phyloP scores from a whole-genome alignment of 2,113 vertebrate genomes.

The Pelodiscus sinensis region DNA sequence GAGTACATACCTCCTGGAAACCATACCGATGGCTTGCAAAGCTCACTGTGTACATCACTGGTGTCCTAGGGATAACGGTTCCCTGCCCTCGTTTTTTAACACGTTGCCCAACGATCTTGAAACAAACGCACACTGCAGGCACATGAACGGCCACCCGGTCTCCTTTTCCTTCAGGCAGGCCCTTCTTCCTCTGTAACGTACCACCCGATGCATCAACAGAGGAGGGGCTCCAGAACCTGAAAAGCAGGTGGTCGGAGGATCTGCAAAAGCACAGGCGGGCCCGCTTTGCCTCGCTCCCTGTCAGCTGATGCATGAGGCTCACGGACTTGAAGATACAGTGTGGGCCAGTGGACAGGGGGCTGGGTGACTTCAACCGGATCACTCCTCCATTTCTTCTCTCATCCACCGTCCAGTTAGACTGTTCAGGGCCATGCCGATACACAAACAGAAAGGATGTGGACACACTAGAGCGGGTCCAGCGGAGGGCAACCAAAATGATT shows the following conservation, averaged over 20 bases:
- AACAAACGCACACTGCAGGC: constrained; percentile 26
- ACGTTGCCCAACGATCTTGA: constrained; percentile 45
- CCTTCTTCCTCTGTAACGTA: neutral
- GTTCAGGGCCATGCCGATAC: neutral
- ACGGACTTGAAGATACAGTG: neutral
- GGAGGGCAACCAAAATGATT: no score
- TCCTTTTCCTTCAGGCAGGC: neutral
- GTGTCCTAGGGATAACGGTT: constrained; percentile 25
- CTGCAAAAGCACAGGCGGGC: neutral
- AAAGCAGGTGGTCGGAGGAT: neutral
- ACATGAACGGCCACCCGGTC: constrained; percentile 23
- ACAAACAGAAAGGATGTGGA: neutral
- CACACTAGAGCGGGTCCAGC: no score
- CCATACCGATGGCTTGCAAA: constrained; percentile 34
- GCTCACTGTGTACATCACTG: constrained; percentile 41
- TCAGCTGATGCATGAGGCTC: neutral
- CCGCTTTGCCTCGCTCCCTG: neutral
- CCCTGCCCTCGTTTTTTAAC: constrained; percentile 39
- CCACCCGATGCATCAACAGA: neutral
- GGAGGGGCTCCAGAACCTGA: neutral
- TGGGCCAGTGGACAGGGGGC: neutral
- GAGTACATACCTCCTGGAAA: constrained; percentile 27
- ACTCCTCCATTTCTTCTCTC: neutral
- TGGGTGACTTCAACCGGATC: neutral
- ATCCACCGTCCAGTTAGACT: fast-evolving